Conservation (phyloP, 53 echinoderm and acorn worm genomes). For the Henricia sp. region DNA sequence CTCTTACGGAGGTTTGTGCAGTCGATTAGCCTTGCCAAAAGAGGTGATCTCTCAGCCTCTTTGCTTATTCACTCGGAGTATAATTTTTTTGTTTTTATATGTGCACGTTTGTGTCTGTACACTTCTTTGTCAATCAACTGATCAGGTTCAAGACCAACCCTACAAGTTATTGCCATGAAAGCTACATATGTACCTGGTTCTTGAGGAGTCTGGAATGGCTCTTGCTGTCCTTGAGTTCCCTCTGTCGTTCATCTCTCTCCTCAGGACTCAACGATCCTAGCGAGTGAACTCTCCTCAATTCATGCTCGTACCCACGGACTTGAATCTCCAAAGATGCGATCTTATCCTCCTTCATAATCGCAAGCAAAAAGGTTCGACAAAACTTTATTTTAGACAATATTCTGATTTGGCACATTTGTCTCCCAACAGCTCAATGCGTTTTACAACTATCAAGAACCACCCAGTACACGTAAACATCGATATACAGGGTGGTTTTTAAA, state of each 20-base stretch:
- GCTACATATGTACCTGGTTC: conserved; percentile 60
- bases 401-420: too few species aligned
- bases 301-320: conserved; percentile 59
- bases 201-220: conserved; percentile 71
- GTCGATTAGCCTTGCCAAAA: too few species aligned
- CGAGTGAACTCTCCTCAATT: conserved; percentile 50
- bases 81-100: not conserved
- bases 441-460: too few species aligned
- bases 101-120: not conserved
- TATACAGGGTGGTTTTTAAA: too few species aligned
- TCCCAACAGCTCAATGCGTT: too few species aligned
- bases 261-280: conserved; percentile 62
- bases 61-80: too few species aligned
- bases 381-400: too few species aligned
- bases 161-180: too few species aligned
- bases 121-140: not conserved
- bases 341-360: conserved; percentile 54
- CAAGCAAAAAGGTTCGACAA: not conserved
- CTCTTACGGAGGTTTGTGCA: too few species aligned
- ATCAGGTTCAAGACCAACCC: too few species aligned
- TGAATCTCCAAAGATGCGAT: conserved; percentile 63
- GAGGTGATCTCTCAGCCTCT: too few species aligned
- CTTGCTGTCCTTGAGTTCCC: conserved; percentile 65
- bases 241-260: conserved; percentile 55
- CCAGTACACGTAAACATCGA: too few species aligned